phyloP scores from a whole-genome alignment of 2,113 vertebrate species.

The Chlamydotis undulata region DNA sequence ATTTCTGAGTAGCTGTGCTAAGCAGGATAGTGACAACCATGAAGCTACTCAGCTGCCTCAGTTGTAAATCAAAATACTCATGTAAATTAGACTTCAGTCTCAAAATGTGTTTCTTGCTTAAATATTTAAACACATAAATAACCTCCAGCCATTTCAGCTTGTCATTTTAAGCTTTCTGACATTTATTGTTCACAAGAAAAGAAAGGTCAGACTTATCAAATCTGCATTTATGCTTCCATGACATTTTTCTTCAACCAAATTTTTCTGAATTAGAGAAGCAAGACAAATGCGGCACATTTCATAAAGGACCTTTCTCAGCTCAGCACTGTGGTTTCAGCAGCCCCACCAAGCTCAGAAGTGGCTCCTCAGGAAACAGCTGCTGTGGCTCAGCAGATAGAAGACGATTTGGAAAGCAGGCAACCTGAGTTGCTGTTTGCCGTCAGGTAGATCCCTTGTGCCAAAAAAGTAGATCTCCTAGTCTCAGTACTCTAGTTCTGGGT shows the following conservation, averaged over 20 bases:
- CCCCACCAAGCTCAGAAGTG: neutral
- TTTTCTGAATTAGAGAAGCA: slow-evolving; percentile 69
- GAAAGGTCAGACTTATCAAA: slow-evolving; percentile 80
- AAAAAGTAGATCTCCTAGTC: neutral
- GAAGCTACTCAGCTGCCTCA: neutral
- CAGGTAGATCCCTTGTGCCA: neutral
- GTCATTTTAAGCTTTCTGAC: slow-evolving; percentile 79
- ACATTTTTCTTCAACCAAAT: slow-evolving; percentile 77
- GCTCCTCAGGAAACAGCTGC: neutral
- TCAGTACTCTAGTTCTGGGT: neutral
- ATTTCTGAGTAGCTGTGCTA: neutral
- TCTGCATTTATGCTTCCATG: slow-evolving; percentile 76
- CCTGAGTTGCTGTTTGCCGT: neutral
- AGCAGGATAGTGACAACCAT: neutral
- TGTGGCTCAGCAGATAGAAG: neutral
- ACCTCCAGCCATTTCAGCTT: slow-evolving; percentile 62
- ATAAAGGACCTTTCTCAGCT: slow-evolving; percentile 49
- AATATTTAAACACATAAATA: slow-evolving; percentile 81
- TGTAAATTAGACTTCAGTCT: slow-evolving; percentile 63
- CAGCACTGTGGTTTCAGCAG: neutral
- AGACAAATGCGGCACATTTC: slow-evolving; percentile 63
- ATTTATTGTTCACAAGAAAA: slow-evolving; percentile 80
- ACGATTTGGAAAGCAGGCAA: neutral
- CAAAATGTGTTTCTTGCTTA: slow-evolving; percentile 72
- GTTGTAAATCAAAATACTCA: slow-evolving; percentile 55